These are phyloP conservation scores for Thecocarcelia acutangulata DNA, from an alignment of 2,888 invertebrate genomes.

Conservation along the genomic window DNA sequence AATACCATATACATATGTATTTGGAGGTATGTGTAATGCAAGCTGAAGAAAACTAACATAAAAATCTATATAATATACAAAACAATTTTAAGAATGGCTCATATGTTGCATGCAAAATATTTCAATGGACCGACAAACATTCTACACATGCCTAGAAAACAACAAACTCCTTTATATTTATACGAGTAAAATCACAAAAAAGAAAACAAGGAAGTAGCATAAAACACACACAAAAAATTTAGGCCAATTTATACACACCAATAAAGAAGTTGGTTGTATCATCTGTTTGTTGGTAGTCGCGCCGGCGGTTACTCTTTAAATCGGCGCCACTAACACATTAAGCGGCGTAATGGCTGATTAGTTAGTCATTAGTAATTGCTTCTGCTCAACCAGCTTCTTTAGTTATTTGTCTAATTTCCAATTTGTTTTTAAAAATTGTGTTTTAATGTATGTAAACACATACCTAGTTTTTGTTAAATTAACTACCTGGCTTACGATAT, in stretches of 20 bases:
- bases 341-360: too few species aligned
- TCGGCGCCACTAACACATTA: too few species aligned
- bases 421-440: too few species aligned
- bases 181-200: background rate
- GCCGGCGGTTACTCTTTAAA: too few species aligned
- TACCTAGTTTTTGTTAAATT: too few species aligned
- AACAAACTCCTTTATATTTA: constrained; percentile 40
- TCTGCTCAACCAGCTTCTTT: too few species aligned
- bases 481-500: too few species aligned
- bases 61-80: constrained; percentile 16
- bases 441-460: too few species aligned
- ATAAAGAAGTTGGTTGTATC: background rate
- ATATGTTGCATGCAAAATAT: constrained; percentile 65
- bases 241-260: constrained; percentile 51
- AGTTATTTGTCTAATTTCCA: too few species aligned
- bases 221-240: constrained; percentile 38
- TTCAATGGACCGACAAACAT: constrained; percentile 56
- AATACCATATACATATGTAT: constrained; percentile 27
- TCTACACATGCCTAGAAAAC: constrained; percentile 59
- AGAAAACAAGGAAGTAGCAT: constrained; percentile 40
- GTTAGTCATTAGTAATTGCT: too few species aligned
- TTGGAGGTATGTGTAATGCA: too few species aligned
- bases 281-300: too few species aligned
- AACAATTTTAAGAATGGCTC: constrained; percentile 53
- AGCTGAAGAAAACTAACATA: constrained; percentile 9